Percentiles rank a stretch among this genome's conserved stretches.
Conservation (phyloP, 2,797 vertebrate species). For the Meriones psammophilus region DNA sequence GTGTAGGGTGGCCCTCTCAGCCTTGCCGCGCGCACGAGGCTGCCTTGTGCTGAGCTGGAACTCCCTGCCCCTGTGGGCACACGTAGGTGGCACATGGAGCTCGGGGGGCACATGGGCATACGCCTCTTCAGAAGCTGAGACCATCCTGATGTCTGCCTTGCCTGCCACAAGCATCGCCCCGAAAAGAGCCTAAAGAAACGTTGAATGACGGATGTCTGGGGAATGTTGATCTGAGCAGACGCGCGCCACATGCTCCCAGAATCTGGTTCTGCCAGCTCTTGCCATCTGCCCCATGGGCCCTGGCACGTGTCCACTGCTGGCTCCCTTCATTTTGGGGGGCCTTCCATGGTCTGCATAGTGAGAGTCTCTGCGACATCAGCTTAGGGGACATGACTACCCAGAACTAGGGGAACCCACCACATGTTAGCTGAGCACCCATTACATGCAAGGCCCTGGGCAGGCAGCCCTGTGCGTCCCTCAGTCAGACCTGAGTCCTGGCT, state of each 20-base stretch:
- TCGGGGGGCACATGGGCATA: neutral
- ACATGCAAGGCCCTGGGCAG: neutral
- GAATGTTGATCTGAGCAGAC: constrained; percentile 55
- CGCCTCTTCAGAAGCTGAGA: neutral
- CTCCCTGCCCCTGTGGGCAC: neutral
- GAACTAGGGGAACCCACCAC: constrained; percentile 9
- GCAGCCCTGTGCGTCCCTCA: neutral
- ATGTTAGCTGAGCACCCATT: constrained; percentile 5
- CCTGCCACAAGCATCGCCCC: neutral
- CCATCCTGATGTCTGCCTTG: neutral
- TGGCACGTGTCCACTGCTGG: neutral
- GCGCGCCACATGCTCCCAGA: constrained; percentile 29
- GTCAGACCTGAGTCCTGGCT: constrained; percentile 4
- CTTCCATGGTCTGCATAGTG: neutral
- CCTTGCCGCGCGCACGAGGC: neutral
- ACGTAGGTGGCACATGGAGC: neutral
- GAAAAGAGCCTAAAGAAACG: neutral
- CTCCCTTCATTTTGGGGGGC: neutral
- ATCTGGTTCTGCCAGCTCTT: constrained; percentile 42
- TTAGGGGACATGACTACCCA: neutral
- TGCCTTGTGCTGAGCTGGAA: neutral
- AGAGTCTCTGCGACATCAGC: constrained; percentile 25
- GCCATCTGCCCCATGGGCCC: constrained; percentile 23
- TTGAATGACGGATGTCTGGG: constrained; percentile 40
- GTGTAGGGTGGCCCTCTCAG: constrained; percentile 57